Conservation (phyloP, 2,888 invertebrate genomes). For the Prosapia bicincta region DNA sequence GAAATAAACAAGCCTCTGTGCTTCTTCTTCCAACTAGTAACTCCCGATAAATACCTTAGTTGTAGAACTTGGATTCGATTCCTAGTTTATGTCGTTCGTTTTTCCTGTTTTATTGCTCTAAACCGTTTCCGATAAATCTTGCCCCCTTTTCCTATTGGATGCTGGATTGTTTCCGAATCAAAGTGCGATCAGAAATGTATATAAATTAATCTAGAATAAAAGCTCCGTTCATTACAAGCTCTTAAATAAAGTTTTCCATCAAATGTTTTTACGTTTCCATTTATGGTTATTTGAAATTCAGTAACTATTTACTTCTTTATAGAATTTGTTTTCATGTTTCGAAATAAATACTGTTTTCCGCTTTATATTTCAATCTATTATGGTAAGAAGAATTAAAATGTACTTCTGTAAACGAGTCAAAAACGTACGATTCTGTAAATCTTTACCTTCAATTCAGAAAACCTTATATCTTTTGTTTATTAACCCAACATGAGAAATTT, state of each 20-base stretch:
- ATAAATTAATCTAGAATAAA: not conserved
- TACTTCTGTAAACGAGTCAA: too few species aligned
- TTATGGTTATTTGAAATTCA: not conserved
- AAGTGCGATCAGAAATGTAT: not conserved
- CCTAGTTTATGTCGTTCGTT: conserved; percentile 6
- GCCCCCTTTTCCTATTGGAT: not conserved
- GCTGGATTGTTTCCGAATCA: not conserved
- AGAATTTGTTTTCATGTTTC: too few species aligned
- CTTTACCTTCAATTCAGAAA: too few species aligned
- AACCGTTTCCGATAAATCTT: not conserved
- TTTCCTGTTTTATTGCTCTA: not conserved
- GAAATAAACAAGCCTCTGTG: conserved; percentile 19
- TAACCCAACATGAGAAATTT: too few species aligned
- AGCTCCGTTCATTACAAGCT: not conserved
- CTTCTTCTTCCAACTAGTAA: not conserved
- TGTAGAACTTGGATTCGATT: conserved; percentile 9
- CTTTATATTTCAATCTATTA: too few species aligned
- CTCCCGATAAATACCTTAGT: conserved; percentile 22
- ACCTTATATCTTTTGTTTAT: too few species aligned
- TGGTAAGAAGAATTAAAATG: too few species aligned
- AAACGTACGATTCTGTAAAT: too few species aligned
- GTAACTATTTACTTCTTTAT: not conserved
- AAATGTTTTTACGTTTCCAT: not conserved
- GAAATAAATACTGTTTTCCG: too few species aligned
- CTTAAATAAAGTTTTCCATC: too few species aligned